phyloP scores from a whole-genome alignment of 2,113 vertebrate genomes.

The Phoxinus phoxinus region DNA sequence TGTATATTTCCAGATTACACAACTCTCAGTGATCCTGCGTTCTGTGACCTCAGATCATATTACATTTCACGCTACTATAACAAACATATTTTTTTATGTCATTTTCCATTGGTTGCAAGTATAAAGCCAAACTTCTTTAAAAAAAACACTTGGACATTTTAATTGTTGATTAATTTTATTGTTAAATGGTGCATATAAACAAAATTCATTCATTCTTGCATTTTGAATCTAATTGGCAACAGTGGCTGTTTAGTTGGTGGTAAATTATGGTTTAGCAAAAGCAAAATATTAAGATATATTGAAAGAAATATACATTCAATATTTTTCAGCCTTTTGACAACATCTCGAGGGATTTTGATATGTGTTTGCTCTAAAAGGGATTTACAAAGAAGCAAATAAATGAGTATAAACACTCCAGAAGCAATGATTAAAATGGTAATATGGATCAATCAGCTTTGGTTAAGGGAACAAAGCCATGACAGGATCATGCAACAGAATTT shows the following conservation, averaged over 20 bases:
- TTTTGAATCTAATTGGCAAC: neutral
- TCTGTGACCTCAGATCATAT: conserved; percentile 18
- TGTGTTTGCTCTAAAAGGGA: neutral
- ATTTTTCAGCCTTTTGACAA: no score
- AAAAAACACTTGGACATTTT: neutral
- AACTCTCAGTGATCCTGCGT: neutral
- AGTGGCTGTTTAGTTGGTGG: neutral
- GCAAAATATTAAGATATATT: neutral
- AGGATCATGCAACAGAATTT: neutral
- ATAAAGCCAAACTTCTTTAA: neutral
- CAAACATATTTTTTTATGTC: neutral
- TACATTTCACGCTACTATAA: neutral
- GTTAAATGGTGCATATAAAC: neutral
- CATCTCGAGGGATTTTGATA: neutral
- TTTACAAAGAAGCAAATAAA: neutral
- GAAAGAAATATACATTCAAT: no score
- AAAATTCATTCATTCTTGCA: neutral
- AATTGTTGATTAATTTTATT: no score
- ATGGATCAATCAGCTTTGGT: neutral
- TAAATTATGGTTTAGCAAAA: neutral
- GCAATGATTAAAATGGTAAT: neutral
- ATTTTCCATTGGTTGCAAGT: neutral
- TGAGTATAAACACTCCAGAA: neutral
- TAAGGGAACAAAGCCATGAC: neutral
- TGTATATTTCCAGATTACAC: conserved; percentile 27